A percentile compares a stretch with the other conserved stretches of the same genome.
Conservation (phyloP, 2,797 vertebrate genomes). For the Microhierax caerulescens region DNA sequence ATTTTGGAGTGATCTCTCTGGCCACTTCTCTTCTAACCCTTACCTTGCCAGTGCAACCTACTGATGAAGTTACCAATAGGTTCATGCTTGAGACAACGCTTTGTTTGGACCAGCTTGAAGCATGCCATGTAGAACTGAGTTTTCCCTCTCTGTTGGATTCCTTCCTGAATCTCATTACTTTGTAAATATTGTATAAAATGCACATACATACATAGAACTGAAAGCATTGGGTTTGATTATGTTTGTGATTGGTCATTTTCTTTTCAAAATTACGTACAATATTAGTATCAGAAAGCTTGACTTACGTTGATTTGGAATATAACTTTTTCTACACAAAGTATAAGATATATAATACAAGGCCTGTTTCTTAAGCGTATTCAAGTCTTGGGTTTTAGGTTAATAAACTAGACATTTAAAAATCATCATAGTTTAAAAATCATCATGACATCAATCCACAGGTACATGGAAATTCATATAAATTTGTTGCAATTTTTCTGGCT, state of each 20-base stretch:
- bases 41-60: fast-evolving
- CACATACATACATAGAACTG: not conserved
- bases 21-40: not conserved
- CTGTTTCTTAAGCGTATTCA: not conserved
- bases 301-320: not conserved
- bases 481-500: not conserved
- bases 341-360: not conserved
- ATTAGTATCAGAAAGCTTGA: not conserved
- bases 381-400: not conserved
- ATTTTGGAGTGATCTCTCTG: not conserved
- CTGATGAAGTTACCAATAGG: not conserved
- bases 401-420: not conserved
- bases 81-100: not conserved
- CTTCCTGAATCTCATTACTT: not conserved
- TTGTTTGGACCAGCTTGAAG: not conserved
- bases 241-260: not conserved
- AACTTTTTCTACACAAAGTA: not conserved
- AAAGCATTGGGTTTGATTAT: not conserved
- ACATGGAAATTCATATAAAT: not conserved
- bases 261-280: not conserved
- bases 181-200: not conserved
- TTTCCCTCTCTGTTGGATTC: not conserved
- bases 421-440: not conserved
- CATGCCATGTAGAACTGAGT: not conserved
- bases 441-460: not conserved